Base-by-base conservation (phyloP, 2,888 invertebrate species). In the Camptogramma bilineatum region DNA sequence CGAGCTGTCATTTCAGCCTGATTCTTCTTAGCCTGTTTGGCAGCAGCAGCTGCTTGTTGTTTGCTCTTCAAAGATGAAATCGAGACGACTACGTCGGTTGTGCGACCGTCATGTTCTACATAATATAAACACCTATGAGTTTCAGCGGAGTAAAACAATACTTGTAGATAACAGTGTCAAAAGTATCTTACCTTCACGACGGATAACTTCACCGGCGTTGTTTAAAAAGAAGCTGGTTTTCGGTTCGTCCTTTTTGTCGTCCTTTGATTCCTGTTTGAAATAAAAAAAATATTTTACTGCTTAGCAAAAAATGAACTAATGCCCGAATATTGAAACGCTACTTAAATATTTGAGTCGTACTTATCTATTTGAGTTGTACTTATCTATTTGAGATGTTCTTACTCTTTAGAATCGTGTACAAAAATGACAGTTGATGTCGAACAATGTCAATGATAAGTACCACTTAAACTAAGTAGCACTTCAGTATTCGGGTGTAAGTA, bases 221-320 rank as follows among this genome's bases (percentile, higher is more conserved):
- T 93, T 93, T 71, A 93, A 86, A 77, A 93, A 93, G 82, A 88
- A 93, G 79, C 91, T 93, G 4, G 92, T 88, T 72, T 93, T 92
- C 19, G 82, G 77, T 74, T 93, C 93, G 75, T 72, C 72, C 53
- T 72, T 66, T 52, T 66, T 73, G 66, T 73, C 72, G 64, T 73
- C 72, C 61, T 73, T 73, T 74, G 93, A 90, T 88, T 93, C 93
- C 90, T 93, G 77, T 13, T 39, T 68, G 71, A 73, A 52, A 62
- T 66, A 50, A 34, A 42, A 24, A 39, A 34, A 34, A 4, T 28
- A 28, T 28, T n/a, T n/a, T n/a, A n/a, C n/a, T n/a, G n/a, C 28
- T 8, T 1, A 5, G 0, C 28, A 28, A 28, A 2, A 5, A 24
- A 5, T 2, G 24, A 5, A 5, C 24, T 24, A 24, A 24, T 4